phyloP scores from a whole-genome alignment of 2,797 vertebrate genomes.

The Manis crassicaudata region DNA sequence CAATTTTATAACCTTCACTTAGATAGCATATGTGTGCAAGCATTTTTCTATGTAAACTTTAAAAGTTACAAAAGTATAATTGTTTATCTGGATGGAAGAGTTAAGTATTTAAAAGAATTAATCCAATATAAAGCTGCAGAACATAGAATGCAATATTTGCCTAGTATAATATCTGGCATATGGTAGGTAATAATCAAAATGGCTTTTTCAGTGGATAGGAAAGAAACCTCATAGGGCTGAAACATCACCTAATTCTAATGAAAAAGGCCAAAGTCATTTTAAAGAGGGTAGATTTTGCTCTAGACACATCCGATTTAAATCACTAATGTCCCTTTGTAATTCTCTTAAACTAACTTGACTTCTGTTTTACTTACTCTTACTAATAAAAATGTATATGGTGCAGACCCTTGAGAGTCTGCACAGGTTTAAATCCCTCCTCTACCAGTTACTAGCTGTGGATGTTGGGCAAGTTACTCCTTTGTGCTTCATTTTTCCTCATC shows the following conservation, averaged over 20 bases:
- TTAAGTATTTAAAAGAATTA: constrained; percentile 41
- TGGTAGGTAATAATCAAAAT: constrained; percentile 46
- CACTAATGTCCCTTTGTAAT: background rate
- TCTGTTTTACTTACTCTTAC: background rate
- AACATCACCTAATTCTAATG: constrained; percentile 21
- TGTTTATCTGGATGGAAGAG: background rate
- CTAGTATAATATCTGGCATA: background rate
- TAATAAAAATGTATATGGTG: background rate
- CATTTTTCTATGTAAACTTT: background rate
- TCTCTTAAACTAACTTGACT: background rate
- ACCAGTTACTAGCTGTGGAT: background rate
- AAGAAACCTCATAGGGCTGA: constrained; percentile 24
- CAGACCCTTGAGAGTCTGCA: background rate
- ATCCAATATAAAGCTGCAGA: background rate
- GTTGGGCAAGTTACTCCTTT: background rate
- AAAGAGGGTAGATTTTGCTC: background rate
- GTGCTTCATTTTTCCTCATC: background rate
- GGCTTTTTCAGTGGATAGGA: constrained; percentile 46
- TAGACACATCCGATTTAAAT: background rate
- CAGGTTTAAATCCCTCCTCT: background rate
- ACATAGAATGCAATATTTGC: background rate
- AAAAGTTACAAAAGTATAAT: background rate
- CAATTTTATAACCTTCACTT: background rate
- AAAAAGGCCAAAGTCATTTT: constrained; percentile 29
- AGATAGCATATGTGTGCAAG: background rate